Conservation (phyloP, 2,888 invertebrate species). For the Emmelina monodactyla region DNA sequence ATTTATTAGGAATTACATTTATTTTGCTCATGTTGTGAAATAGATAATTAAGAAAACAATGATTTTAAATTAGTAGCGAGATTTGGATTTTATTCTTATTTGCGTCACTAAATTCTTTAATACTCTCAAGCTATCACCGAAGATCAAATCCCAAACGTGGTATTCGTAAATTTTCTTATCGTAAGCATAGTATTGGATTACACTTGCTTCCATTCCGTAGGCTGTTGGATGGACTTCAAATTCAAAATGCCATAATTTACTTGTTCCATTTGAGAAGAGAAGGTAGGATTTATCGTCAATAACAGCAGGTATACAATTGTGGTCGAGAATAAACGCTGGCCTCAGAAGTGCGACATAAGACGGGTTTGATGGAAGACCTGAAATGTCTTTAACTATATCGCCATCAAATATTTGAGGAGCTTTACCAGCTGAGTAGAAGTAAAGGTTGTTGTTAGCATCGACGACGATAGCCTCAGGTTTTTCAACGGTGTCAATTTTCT, state of each 20-base stretch:
- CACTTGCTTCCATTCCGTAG: neutral
- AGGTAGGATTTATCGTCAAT: neutral
- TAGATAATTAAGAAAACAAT: too few relatives aligned
- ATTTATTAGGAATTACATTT: too few relatives aligned
- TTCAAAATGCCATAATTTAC: neutral
- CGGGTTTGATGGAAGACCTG: neutral
- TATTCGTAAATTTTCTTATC: constrained; percentile 3
- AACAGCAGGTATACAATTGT: neutral
- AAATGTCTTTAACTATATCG: neutral
- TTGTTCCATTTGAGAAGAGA: neutral
- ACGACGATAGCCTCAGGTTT: neutral
- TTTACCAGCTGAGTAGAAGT: neutral
- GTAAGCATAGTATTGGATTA: neutral
- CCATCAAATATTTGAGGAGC: neutral
- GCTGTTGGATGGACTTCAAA: neutral
- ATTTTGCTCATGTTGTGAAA: too few relatives aligned
- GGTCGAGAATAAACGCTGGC: neutral
- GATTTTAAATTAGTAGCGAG: too few relatives aligned
- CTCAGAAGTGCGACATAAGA: neutral
- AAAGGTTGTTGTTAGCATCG: neutral
- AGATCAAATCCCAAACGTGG: too few relatives aligned
- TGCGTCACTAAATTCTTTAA: too few relatives aligned
- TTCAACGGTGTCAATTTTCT: neutral
- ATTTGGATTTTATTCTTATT: too few relatives aligned
- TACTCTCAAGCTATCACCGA: too few relatives aligned